Evolutionary conservation across 2,113 vertebrate genomes (phyloP), one percentile per base, ranked within the genome.

Genomic region (Mellivora capensis): DNA sequence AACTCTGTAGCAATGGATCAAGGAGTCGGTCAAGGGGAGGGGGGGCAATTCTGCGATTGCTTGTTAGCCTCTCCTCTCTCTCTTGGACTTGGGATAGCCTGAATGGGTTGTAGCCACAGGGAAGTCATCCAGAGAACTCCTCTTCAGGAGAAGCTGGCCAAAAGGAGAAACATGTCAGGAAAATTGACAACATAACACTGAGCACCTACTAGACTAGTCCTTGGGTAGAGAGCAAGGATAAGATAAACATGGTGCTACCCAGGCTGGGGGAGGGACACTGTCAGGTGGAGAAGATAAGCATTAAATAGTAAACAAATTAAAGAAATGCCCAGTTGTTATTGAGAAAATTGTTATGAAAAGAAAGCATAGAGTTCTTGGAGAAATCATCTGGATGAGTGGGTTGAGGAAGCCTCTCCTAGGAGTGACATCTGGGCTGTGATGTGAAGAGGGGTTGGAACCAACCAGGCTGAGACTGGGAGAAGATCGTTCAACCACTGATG

Each of bases 251-350:
- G 37, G n/a, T 25, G 25, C 27, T n/a, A 34, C 44, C 34, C 4
- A 2, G 20, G 15, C 2, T 23, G 54, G 6, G 1, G 25, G 13
- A 4, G 2, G 42, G 13, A 9, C 20, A 7, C 4, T 54, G 13
- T 1, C 34, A 10, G 49, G 37, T 64, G 37, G 80, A 83, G n/a
- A 71, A 87, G 17, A 23, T 57, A 23, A 31, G 2, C 54, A 37
- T 61, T 74, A 62, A 79, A 25, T 25, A 47, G 64, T 37, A 94
- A 92, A 44, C 42, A 90, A 39, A 61, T 80, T 72, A 61, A 15
- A 86, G 20, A 86, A 92, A 54, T 69, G n/a, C 17, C 12, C 52
- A 42, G 3, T 47, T 83, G 25, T 34, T 39, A 20, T 37, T 47
- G 42, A 69, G 62, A 83, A 49, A 49, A 49, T 42, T 57, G 13